phyloP scores from a whole-genome alignment of 2,888 invertebrate species.

The Pherbina coryleti region DNA sequence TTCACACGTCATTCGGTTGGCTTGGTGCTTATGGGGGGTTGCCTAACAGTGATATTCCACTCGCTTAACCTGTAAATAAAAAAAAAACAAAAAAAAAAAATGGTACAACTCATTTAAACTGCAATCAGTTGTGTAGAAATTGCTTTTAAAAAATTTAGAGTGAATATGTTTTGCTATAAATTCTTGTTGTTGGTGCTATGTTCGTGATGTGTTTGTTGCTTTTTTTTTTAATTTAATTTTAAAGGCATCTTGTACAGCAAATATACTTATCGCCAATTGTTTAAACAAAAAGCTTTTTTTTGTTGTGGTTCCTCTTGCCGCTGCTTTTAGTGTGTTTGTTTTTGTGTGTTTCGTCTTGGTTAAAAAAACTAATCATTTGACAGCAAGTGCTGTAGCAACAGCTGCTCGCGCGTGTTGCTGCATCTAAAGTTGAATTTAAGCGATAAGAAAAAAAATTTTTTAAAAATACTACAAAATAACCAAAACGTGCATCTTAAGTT shows the following conservation, averaged over 20 bases:
- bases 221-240: neutral
- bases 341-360: neutral
- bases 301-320: neutral
- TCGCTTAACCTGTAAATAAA: neutral
- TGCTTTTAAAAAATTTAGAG: no score
- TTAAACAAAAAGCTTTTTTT: neutral
- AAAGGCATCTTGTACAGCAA: neutral
- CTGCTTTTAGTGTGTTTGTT: neutral
- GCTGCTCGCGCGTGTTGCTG: neutral
- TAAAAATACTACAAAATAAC: neutral
- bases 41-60: no score
- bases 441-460: neutral
- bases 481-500: neutral
- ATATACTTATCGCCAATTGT: slow-evolving; percentile 12
- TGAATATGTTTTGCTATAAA: no score
- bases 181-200: neutral
- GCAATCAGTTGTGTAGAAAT: neutral
- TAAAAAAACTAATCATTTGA: neutral
- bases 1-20: neutral
- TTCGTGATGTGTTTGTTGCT: neutral
- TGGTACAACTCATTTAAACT: neutral
- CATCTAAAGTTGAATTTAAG: neutral
- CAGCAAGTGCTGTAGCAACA: neutral
- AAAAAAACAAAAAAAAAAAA: neutral
- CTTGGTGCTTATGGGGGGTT: no score